These are phyloP conservation scores for Caenorhabditis wallacei DNA, from an alignment of 2,888 invertebrate species.

Conservation along the genomic window DNA sequence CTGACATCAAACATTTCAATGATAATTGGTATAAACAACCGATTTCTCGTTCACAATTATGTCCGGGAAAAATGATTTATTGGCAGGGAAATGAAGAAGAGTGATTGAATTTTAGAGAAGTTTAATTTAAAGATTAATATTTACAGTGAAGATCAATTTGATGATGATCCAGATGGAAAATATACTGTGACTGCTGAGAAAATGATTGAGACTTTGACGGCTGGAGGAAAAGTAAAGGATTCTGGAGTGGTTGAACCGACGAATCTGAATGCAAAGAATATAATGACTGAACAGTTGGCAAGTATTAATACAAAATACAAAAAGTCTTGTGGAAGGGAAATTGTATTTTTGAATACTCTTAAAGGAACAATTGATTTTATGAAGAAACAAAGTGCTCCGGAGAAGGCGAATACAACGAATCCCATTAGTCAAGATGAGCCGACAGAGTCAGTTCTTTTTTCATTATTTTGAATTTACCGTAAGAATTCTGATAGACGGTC, in stretches of 20 bases:
- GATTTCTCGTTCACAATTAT: constrained; percentile 32
- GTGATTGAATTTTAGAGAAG: not conserved
- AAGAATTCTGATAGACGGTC: too few relatives aligned
- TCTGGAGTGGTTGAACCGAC: constrained; percentile 38
- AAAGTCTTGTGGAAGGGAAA: constrained; percentile 24
- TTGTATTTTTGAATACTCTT: constrained; percentile 25
- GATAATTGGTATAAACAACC: constrained; percentile 27
- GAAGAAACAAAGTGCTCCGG: not conserved
- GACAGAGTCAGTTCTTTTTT: constrained; percentile 12
- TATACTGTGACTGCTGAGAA: constrained; percentile 50
- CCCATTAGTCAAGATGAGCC: constrained; percentile 24
- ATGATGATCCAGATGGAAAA: constrained; percentile 57
- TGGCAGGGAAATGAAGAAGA: constrained; percentile 27
- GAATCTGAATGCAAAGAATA: not conserved
- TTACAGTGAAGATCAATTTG: constrained; percentile 18
- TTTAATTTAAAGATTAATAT: not conserved
- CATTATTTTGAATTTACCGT: not conserved
- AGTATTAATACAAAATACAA: constrained; percentile 10
- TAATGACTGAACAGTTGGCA: constrained; percentile 7
- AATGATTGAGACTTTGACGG: constrained; percentile 23
- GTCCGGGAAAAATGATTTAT: constrained; percentile 14
- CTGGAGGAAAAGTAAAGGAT: constrained; percentile 22
- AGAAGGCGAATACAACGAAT: constrained; percentile 1
- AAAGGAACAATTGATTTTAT: constrained; percentile 51
- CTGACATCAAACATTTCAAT: constrained; percentile 28